Conservation (phyloP, 2,113 vertebrate genomes). For the Triplophysa tibetana region DNA sequence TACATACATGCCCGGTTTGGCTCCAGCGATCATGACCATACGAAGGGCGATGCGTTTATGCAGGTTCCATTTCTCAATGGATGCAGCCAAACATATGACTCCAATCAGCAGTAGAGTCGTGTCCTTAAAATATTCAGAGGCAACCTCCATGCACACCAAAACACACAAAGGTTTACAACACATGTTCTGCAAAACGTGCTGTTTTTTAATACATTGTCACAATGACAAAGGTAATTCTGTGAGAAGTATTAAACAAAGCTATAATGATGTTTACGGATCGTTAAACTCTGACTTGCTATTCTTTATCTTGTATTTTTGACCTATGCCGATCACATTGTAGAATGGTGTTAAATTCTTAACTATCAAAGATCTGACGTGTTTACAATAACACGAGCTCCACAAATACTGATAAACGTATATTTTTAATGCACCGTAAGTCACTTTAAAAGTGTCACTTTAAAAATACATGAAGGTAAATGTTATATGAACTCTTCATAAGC, state of each 20-base stretch:
- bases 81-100: conserved; percentile 94
- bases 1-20: conserved; percentile 96
- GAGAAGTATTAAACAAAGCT: background rate
- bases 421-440: too few species aligned
- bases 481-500: too few species aligned
- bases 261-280: background rate
- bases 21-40: conserved; percentile 96
- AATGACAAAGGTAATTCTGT: background rate
- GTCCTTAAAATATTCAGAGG: conserved; percentile 95
- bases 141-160: conserved; percentile 80
- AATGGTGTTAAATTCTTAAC: background rate
- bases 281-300: background rate
- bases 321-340: background rate
- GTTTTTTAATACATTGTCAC: background rate
- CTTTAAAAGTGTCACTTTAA: too few species aligned
- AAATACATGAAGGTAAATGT: too few species aligned
- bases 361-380: background rate
- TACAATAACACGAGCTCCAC: too few species aligned
- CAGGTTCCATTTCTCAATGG: conserved; percentile 97
- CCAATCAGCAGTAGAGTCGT: conserved; percentile 95
- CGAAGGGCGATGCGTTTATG: conserved; percentile 94
- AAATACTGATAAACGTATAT: too few species aligned
- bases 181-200: background rate
- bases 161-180: conserved; percentile 43
- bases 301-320: background rate